Evolutionary conservation across 1,140 invertebrate species (phyloP).

Genomic region (Calephelis nemesis): DNA sequence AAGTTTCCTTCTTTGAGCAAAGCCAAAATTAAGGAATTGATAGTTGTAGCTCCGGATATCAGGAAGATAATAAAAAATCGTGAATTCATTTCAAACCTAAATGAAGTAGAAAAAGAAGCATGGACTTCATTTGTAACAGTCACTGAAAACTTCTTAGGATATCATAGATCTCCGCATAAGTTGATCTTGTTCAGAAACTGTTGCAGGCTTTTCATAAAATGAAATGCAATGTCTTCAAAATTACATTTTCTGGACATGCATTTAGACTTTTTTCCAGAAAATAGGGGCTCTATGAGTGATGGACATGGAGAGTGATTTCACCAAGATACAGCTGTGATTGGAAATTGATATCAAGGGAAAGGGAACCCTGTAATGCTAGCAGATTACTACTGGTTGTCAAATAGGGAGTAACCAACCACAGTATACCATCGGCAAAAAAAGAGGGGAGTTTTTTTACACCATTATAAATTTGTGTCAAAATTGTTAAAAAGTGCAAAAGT

Average conservation of each 20-base stretch:
- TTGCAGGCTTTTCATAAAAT: constrained; percentile 1
- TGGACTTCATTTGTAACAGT: neutral
- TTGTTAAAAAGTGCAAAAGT: no score
- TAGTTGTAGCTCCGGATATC: no score
- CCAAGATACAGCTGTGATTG: neutral
- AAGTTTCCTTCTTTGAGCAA: neutral
- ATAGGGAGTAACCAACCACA: no score
- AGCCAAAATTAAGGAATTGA: neutral
- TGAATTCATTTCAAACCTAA: neutral
- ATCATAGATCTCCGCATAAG: neutral
- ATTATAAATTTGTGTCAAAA: no score
- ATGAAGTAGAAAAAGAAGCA: neutral
- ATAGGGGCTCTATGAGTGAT: no score
- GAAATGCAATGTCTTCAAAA: neutral
- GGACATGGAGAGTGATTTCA: no score
- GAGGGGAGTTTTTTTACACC: no score
- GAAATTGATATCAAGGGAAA: no score
- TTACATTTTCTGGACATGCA: neutral
- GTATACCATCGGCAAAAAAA: no score
- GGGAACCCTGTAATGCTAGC: no score
- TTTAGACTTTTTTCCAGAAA: neutral
- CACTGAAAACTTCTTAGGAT: neutral
- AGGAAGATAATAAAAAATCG: neutral
- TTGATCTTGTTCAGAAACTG: neutral
- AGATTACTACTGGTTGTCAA: no score